A percentile compares a stretch with the other conserved stretches of the same genome.
Evolutionary conservation across 2,888 invertebrate genomes (phyloP).

Genomic region (Gari tellinella): DNA sequence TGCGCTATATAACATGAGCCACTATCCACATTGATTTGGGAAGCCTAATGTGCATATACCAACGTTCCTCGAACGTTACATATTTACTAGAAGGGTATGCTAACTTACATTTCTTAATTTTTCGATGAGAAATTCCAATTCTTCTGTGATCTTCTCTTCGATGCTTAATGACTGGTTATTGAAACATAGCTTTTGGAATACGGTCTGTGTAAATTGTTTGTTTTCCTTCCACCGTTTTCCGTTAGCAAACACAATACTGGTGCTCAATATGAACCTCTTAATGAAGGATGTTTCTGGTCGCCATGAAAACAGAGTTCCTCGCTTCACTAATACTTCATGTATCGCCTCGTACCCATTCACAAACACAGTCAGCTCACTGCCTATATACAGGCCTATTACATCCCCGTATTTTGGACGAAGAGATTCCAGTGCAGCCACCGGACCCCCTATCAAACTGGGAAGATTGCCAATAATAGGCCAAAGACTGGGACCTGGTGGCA

Average conservation of each 20-base stretch:
- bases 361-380: slow-evolving; percentile 22
- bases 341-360: slow-evolving; percentile 36
- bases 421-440: slow-evolving; percentile 1
- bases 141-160: slow-evolving; percentile 41
- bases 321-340: slow-evolving; percentile 33
- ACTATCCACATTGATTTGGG: too few relatives aligned
- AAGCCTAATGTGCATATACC: too few relatives aligned
- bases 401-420: slow-evolving; percentile 46
- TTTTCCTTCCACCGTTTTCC: slow-evolving; percentile 49
- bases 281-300: slow-evolving; percentile 16
- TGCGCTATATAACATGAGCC: too few relatives aligned
- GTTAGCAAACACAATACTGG: slow-evolving; percentile 27
- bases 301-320: slow-evolving; percentile 29
- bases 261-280: neutral
- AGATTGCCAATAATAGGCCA: slow-evolving; percentile 46
- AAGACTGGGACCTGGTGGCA: slow-evolving; percentile 40
- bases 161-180: slow-evolving; percentile 15
- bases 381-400: slow-evolving; percentile 35
- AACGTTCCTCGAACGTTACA: too few relatives aligned
- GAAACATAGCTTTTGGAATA: slow-evolving; percentile 44
- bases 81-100: too few relatives aligned
- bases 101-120: too few relatives aligned
- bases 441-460: slow-evolving; percentile 6
- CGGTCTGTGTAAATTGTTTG: slow-evolving; percentile 22
- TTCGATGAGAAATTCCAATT: slow-evolving; percentile 25